These are phyloP conservation scores for Scaptomyza cyrtandrae DNA, from an alignment of 2,888 invertebrate genomes.

Conservation along the genomic window DNA sequence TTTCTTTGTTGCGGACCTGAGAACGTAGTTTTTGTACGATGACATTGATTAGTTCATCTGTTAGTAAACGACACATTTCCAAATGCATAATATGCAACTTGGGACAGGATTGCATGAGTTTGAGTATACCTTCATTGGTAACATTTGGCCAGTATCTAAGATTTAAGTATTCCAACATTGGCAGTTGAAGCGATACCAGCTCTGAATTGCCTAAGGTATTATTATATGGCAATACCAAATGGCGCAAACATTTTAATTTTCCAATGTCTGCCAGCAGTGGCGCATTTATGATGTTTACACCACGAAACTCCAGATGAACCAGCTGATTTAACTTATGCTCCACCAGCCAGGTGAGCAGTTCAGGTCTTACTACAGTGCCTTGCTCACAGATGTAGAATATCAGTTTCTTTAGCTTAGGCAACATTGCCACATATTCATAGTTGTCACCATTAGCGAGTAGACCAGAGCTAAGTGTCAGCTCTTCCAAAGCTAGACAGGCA, in stretches of 20 bases:
- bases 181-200: conserved; percentile 18
- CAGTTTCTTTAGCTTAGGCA: conserved; percentile 38
- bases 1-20: conserved; percentile 15
- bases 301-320: conserved; percentile 37
- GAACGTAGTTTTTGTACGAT: conserved; percentile 31
- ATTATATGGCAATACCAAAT: conserved; percentile 32
- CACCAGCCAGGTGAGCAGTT: conserved; percentile 34
- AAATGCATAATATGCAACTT: conserved; percentile 36
- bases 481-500: conserved; percentile 9
- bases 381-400: conserved; percentile 21
- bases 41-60: conserved; percentile 26
- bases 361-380: background rate
- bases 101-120: conserved; percentile 32
- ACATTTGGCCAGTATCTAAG: conserved; percentile 31
- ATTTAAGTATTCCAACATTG: conserved; percentile 18
- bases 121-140: conserved; percentile 19
- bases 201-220: conserved; percentile 20
- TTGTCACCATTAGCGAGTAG: background rate
- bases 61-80: conserved; percentile 34
- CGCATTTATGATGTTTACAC: conserved; percentile 17
- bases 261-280: conserved; percentile 20
- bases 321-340: conserved; percentile 33
- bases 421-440: conserved; percentile 46
- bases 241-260: conserved; percentile 9
- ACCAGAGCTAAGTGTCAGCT: conserved; percentile 21